phyloP scores from a whole-genome alignment of 2,888 invertebrate species.

The Ctenicera cuprea region DNA sequence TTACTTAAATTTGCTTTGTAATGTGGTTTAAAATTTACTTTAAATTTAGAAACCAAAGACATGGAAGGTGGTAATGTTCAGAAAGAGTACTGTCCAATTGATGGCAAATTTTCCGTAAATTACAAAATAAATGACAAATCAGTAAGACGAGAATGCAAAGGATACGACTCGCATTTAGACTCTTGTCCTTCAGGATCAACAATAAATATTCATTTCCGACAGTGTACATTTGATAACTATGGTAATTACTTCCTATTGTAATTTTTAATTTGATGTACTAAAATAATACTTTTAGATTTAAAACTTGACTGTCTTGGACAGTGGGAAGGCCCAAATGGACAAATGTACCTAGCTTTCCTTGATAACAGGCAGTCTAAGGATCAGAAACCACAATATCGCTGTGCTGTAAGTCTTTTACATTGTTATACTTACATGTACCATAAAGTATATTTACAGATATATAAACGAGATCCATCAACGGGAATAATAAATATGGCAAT shows the following conservation, averaged over 20 bases:
- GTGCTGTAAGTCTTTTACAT: conserved; percentile 74
- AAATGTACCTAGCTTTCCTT: conserved; percentile 76
- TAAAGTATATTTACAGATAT: conserved; percentile 64
- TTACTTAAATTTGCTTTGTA: neutral
- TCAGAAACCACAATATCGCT: conserved; percentile 75
- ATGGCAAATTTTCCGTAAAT: conserved; percentile 77
- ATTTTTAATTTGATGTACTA: neutral
- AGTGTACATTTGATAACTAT: conserved; percentile 75
- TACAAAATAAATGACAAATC: conserved; percentile 75
- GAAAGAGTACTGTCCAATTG: conserved; percentile 79
- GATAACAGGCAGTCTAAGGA: conserved; percentile 72
- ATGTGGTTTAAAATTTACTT: conserved; percentile 19
- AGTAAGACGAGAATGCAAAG: conserved; percentile 74
- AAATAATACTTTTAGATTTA: conserved; percentile 75
- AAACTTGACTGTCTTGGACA: conserved; percentile 79
- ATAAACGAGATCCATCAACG: conserved; percentile 73
- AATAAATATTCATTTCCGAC: conserved; percentile 75
- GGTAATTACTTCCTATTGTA: conserved; percentile 67
- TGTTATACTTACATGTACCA: neutral
- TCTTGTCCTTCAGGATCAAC: conserved; percentile 79
- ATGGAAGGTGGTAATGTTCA: conserved; percentile 73
- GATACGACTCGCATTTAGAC: conserved; percentile 75
- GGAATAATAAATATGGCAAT: conserved; percentile 77
- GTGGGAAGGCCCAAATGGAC: conserved; percentile 76
- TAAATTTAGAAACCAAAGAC: conserved; percentile 74